A percentile compares a stretch with the other conserved stretches of the same genome.
These are phyloP conservation scores for Larimichthys polyactis DNA, from an alignment of 2,113 vertebrate genomes.

Conservation along the genomic window DNA sequence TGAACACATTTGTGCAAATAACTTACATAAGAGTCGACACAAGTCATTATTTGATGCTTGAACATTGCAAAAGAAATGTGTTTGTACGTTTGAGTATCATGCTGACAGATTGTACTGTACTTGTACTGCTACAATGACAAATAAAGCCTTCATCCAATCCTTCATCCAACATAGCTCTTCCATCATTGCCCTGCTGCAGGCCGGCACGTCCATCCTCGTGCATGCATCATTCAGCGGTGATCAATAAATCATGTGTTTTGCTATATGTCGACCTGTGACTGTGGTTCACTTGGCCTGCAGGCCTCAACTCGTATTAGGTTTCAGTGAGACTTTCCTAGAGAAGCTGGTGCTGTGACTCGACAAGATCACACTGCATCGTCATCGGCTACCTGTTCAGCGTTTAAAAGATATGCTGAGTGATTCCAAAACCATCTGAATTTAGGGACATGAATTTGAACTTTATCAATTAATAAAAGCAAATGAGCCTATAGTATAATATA, in stretches of 20 bases:
- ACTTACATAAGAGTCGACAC: not conserved
- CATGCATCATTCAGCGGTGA: slow-evolving; percentile 35
- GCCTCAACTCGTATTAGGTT: slow-evolving; percentile 11
- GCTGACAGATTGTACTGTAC: too few relatives aligned
- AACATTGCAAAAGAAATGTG: not conserved
- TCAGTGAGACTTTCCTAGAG: slow-evolving; percentile 32
- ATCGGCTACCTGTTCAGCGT: not conserved
- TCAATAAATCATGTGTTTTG: slow-evolving; percentile 60
- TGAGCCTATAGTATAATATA: not conserved
- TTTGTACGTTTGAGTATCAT: not conserved
- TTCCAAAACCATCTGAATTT: not conserved
- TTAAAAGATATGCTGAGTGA: not conserved
- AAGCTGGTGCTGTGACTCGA: not conserved
- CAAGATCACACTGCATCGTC: not conserved
- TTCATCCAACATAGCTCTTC: not conserved
- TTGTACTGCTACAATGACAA: too few relatives aligned
- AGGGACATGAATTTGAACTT: not conserved
- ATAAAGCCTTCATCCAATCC: too few relatives aligned
- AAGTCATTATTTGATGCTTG: not conserved
- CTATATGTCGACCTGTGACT: slow-evolving; percentile 14
- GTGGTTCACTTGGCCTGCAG: not conserved
- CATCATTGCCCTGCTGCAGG: slow-evolving; percentile 1
- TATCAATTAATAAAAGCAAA: not conserved
- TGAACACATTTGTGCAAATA: slow-evolving; percentile 9
- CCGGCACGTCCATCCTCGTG: not conserved